phyloP scores from a whole-genome alignment of 1,140 invertebrate genomes.

The Drosophila leontia region DNA sequence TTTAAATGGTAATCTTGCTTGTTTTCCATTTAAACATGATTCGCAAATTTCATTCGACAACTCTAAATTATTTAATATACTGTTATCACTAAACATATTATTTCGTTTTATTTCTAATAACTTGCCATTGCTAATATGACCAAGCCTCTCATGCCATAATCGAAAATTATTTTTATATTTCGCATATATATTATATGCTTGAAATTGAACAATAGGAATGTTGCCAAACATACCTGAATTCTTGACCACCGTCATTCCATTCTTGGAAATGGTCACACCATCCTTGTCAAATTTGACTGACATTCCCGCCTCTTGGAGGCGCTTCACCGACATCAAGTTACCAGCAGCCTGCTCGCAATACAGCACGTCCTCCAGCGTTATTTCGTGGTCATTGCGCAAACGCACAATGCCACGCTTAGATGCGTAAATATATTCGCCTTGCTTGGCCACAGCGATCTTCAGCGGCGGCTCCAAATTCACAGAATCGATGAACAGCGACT shows the following conservation, averaged over 20 bases:
- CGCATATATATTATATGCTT: not conserved
- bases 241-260: not conserved
- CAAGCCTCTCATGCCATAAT: not conserved
- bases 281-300: constrained; percentile 12
- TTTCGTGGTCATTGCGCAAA: constrained; percentile 17
- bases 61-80: constrained; percentile 2
- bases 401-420: constrained; percentile 1
- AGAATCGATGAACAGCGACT: not conserved
- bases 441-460: too few relatives aligned
- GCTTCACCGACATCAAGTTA: constrained; percentile 31
- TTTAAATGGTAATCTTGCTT: not conserved
- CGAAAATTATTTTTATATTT: not conserved
- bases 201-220: not conserved
- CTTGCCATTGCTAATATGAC: not conserved
- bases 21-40: constrained; percentile 7
- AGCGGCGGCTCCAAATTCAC: not conserved
- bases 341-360: constrained; percentile 22
- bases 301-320: constrained; percentile 28
- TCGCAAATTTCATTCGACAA: not conserved
- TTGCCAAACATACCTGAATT: not conserved
- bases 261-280: not conserved
- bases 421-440: not conserved
- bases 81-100: not conserved
- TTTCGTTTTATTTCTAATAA: constrained; percentile 1
- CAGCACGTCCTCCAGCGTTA: constrained; percentile 28